These are phyloP conservation scores for Natator depressus DNA, from an alignment of 2,113 vertebrate species.

Conservation along the genomic window DNA sequence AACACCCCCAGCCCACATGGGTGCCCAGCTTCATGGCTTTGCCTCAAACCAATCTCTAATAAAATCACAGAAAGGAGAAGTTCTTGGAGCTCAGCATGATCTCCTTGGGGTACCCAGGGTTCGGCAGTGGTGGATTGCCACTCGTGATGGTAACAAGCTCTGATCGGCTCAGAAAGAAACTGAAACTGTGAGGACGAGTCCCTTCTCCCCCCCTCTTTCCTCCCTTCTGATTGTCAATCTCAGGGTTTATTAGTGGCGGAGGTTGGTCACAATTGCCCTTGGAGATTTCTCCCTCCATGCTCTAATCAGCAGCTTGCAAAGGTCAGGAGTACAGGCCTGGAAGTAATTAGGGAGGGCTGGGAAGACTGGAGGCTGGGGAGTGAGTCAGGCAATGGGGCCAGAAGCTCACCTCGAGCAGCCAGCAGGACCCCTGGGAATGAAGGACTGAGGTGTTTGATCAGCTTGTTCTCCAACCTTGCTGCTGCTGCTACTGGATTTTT, in stretches of 20 bases:
- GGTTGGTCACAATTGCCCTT: conserved; percentile 56
- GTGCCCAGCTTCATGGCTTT: neutral
- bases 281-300: conserved; percentile 60
- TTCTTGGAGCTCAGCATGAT: conserved; percentile 14
- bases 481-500: neutral
- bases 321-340: conserved; percentile 63
- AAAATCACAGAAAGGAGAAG: neutral
- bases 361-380: rapidly evolving
- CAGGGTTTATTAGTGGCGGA: conserved; percentile 41
- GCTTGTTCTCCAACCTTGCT: neutral
- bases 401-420: neutral
- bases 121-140: conserved; percentile 15
- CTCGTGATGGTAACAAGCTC: conserved; percentile 72
- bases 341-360: conserved; percentile 62
- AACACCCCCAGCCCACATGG: neutral
- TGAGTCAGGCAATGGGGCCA: rapidly evolving
- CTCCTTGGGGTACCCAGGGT: conserved; percentile 60
- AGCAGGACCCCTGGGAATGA: neutral
- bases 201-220: conserved; percentile 3
- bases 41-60: conserved; percentile 41
- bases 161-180: conserved; percentile 63
- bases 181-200: conserved; percentile 46
- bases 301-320: conserved; percentile 73
- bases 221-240: conserved; percentile 60
- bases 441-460: rapidly evolving